phyloP scores from a whole-genome alignment of 2,888 invertebrate genomes.

The Itoplectis maculator region DNA sequence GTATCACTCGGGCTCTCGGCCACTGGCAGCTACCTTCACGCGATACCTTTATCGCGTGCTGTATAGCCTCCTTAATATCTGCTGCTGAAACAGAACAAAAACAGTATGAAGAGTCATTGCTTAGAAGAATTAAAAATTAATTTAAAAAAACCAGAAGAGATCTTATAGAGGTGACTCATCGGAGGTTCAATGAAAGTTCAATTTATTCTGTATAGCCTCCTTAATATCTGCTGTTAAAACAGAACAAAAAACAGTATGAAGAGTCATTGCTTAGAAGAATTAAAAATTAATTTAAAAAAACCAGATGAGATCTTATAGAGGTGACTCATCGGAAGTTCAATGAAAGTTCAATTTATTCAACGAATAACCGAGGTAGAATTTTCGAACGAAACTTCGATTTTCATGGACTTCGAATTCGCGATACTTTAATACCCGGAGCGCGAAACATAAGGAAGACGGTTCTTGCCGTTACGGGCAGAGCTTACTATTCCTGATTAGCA shows the following conservation, averaged over 20 bases:
- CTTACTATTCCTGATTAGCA: slow-evolving; percentile 36
- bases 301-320: not conserved
- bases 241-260: slow-evolving; percentile 48
- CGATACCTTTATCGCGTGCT: slow-evolving; percentile 84
- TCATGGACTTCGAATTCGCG: not conserved
- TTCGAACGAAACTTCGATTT: not conserved
- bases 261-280: not conserved
- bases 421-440: not conserved
- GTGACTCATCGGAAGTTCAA: not conserved
- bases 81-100: slow-evolving; percentile 76
- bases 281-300: too few species aligned
- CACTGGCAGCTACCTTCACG: slow-evolving; percentile 87
- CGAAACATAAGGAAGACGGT: slow-evolving; percentile 1
- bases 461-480: slow-evolving; percentile 1
- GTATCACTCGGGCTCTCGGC: slow-evolving; percentile 91
- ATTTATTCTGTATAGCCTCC: slow-evolving; percentile 77
- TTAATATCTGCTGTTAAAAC: slow-evolving; percentile 79
- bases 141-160: too few species aligned
- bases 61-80: slow-evolving; percentile 79
- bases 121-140: not conserved
- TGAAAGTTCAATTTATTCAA: not conserved
- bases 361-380: not conserved
- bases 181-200: not conserved
- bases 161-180: not conserved
- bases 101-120: slow-evolving; percentile 3